Conservation (phyloP, 1,140 invertebrate genomes). For the Plutomurus gul region DNA sequence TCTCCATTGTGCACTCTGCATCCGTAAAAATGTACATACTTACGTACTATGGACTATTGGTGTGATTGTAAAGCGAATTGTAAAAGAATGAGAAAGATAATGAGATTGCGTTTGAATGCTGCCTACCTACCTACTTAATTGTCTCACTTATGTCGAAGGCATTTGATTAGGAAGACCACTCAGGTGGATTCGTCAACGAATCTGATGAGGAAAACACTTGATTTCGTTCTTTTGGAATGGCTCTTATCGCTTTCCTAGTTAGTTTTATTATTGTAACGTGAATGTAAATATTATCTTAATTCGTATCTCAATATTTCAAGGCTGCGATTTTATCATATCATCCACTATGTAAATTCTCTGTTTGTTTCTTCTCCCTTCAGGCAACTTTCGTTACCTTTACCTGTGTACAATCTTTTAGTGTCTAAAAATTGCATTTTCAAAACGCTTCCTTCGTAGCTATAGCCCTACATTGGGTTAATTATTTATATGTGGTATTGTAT, state of each 20-base stretch:
- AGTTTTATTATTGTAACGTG: slow-evolving; percentile 8
- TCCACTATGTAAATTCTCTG: no score
- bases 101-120: background rate
- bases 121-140: background rate
- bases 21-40: no score
- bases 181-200: slow-evolving; percentile 15
- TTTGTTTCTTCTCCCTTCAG: no score
- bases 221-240: background rate
- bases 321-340: background rate
- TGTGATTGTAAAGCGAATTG: background rate
- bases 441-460: no score
- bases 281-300: slow-evolving; percentile 21
- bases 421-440: no score
- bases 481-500: no score
- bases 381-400: no score
- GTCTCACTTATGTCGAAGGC: background rate
- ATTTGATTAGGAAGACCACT: slow-evolving; percentile 16
- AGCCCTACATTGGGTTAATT: no score
- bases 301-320: background rate
- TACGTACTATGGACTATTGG: no score
- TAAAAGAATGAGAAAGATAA: background rate
- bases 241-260: background rate
- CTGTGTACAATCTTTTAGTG: no score
- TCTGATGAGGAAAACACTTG: background rate
- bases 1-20: no score